These are phyloP conservation scores for Mirounga angustirostris DNA, from an alignment of 2,113 vertebrate species.

Conservation along the genomic window DNA sequence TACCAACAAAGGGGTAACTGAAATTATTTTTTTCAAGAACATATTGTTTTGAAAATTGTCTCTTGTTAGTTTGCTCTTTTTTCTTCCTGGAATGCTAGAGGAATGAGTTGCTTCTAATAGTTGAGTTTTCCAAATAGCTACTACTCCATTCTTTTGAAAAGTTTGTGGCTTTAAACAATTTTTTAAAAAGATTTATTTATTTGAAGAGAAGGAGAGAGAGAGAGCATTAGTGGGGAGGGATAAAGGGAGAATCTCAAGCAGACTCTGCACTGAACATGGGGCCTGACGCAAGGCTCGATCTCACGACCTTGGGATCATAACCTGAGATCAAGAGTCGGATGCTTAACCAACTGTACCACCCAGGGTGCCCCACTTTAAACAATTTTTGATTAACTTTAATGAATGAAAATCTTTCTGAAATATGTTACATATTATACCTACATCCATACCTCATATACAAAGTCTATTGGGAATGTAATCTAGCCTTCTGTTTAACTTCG, in stretches of 20 bases:
- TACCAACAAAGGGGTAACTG: background rate
- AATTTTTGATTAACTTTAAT: background rate
- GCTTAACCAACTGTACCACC: background rate
- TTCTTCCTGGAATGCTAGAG: background rate
- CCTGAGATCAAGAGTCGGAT: background rate
- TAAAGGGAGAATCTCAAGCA: background rate
- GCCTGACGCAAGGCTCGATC: background rate
- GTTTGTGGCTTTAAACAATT: background rate
- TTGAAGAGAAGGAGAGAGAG: background rate
- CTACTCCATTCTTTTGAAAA: conserved; percentile 31
- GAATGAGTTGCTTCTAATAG: conserved; percentile 5
- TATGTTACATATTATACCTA: background rate
- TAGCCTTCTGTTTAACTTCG: background rate
- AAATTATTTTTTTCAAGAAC: conserved; percentile 6
- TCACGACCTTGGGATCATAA: background rate
- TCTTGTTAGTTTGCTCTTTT: conserved; percentile 17
- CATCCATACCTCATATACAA: background rate
- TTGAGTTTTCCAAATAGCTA: conserved; percentile 39
- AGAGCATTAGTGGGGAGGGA: background rate
- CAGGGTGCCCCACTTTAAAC: background rate
- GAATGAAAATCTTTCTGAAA: conserved; percentile 28
- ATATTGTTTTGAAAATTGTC: conserved; percentile 55
- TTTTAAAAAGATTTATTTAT: background rate
- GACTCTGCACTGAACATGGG: background rate
- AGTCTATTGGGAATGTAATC: background rate